Evolutionary conservation across 1,140 invertebrate species (phyloP), one percentile per base, ranked within the genome.

Genomic region (Pteromalus puparum): DNA sequence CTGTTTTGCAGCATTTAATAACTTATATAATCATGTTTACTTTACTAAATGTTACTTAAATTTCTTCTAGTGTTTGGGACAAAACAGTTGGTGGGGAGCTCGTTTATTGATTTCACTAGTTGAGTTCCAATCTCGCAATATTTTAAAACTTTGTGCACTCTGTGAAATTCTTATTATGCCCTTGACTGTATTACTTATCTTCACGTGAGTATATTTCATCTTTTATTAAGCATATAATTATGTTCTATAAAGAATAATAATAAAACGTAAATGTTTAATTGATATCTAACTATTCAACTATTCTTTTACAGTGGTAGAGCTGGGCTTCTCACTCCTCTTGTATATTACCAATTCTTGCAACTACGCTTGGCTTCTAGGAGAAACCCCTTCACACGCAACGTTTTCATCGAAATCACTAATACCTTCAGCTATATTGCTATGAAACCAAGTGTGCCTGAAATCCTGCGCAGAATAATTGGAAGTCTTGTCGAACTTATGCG

Each of bases 281-380:
- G 3, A 26, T 61, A 77, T 82, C 85, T 28, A n/a, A n/a, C n/a
- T n/a, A n/a, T 81, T 87, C 84, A n/a, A n/a, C n/a, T 89, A 42
- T 89, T 89, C 88, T 88, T 89, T 95, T 95, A 77, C 93, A 98
- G 98, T 89, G 97, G 97, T 13, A 95, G 96, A 91, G 96, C 96
- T 88, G 96, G 96, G 78, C 91, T 99, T 26, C 93, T 99, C 86
- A 97, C 98, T 53, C 98, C 98, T 61, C 97, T 99, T 91, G 95
- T 99, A 75, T 99, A 99, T 93, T 99, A 99, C 93, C 97, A 98
- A 89, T 99, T 99, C 92, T 93, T 99, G 83, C 95, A 95, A 70
- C 92, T 98, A 89, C 95, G 98, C 75, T 98, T 99, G 93, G 93
- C 96, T 61, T 99, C 98, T 9, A 95, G 97, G 82, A 96, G 98